phyloP scores from a whole-genome alignment of 2,113 vertebrate genomes.

The Trematocara nigrifrons region DNA sequence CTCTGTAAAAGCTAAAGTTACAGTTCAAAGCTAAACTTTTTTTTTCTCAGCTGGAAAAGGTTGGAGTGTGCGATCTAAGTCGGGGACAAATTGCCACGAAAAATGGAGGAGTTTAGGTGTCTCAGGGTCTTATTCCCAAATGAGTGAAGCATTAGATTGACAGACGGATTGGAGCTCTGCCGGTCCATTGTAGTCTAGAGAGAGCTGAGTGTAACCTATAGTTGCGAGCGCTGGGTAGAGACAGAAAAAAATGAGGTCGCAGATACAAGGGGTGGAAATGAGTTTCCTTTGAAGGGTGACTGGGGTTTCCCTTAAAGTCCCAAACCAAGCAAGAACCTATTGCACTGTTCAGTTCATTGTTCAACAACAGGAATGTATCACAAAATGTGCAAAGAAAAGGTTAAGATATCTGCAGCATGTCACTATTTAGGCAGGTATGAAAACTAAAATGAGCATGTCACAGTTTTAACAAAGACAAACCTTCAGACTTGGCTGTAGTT shows the following conservation, averaged over 20 bases:
- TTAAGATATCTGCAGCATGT: not conserved
- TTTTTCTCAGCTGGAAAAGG: not conserved
- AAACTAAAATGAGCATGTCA: not conserved
- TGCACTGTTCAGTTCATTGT: not conserved
- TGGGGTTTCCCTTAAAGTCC: not conserved
- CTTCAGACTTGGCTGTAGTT: accelerated
- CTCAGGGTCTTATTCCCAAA: not conserved
- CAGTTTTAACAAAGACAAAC: not conserved
- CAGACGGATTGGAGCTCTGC: not conserved
- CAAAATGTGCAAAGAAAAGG: not conserved
- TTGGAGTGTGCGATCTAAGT: not conserved
- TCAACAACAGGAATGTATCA: not conserved
- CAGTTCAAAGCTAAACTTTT: not conserved
- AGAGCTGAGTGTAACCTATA: not conserved
- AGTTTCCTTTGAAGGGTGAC: not conserved
- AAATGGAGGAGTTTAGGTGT: not conserved
- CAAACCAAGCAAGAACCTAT: not conserved
- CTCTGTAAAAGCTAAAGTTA: not conserved
- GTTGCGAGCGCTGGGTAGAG: not conserved
- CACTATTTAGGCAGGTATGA: not conserved
- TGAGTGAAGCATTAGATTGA: not conserved
- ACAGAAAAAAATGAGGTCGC: not conserved
- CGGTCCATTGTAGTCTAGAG: accelerated
- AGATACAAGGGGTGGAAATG: not conserved
- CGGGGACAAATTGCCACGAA: not conserved